Percentiles rank a stretch among this genome's conserved stretches.
phyloP scores from a whole-genome alignment of 2,113 vertebrate genomes.

The Sitta europaea region DNA sequence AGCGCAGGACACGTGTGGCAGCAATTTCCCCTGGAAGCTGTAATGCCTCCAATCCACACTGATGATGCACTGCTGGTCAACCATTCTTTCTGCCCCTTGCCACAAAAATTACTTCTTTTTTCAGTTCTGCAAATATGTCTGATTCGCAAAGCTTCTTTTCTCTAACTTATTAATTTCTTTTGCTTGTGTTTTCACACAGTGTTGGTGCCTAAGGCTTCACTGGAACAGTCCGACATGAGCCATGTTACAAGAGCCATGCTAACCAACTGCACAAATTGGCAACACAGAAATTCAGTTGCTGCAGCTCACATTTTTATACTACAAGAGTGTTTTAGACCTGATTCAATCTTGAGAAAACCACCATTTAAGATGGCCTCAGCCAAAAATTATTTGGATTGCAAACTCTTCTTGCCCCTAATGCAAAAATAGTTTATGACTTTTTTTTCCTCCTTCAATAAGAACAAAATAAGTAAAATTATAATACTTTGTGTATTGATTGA shows the following conservation, averaged over 20 bases:
- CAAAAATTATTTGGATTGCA: background rate
- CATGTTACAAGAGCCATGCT: background rate
- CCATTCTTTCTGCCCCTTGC: fast-evolving
- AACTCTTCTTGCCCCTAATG: background rate
- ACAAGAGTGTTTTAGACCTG: background rate
- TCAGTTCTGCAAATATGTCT: background rate
- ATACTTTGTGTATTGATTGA: background rate
- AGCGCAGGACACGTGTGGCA: fast-evolving
- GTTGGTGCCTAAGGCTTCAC: background rate
- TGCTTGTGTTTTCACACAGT: fast-evolving
- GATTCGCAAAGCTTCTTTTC: background rate
- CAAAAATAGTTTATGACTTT: background rate
- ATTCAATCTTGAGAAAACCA: background rate
- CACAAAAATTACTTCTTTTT: background rate
- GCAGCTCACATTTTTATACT: background rate
- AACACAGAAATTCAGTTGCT: background rate
- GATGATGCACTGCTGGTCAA: fast-evolving
- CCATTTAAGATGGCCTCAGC: background rate
- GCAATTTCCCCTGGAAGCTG: background rate
- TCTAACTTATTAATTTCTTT: background rate
- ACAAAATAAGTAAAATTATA: background rate
- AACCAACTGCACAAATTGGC: background rate
- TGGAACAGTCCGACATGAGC: background rate
- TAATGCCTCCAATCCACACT: fast-evolving
- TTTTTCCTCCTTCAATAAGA: background rate